Conservation (phyloP, 92 coral and sea anemone species). For the Isaurus tuberculatus region DNA sequence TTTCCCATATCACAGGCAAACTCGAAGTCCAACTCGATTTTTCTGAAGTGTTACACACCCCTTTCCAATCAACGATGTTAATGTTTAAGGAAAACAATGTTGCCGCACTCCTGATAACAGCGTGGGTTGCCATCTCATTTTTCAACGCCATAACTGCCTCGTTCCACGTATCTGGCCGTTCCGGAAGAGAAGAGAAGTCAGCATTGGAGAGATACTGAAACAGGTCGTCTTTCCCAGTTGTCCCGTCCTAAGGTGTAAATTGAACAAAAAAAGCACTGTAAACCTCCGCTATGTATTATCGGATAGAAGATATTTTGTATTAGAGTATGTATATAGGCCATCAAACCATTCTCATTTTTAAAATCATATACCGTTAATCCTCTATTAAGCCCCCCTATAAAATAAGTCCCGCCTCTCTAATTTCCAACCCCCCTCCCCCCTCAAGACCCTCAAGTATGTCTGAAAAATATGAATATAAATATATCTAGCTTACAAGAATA, state of each 20-base stretch:
- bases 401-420: not conserved
- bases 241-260: slow-evolving; percentile 33
- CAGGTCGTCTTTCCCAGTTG: slow-evolving; percentile 45
- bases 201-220: slow-evolving; percentile 49
- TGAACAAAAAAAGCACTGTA: not conserved
- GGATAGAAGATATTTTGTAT: not conserved
- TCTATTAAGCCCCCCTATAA: not conserved
- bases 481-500: not conserved
- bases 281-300: slow-evolving; percentile 2
- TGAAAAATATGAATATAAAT: not conserved
- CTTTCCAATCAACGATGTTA: slow-evolving; percentile 64
- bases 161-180: slow-evolving; percentile 63
- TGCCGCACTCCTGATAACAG: slow-evolving; percentile 62
- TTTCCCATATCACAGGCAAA: not conserved
- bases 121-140: slow-evolving; percentile 68
- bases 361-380: not conserved
- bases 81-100: slow-evolving; percentile 54
- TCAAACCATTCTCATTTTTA: not conserved
- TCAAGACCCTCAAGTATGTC: not conserved
- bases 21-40: slow-evolving; percentile 2
- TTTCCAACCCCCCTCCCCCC: not conserved
- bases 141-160: slow-evolving; percentile 57
- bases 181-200: slow-evolving; percentile 41
- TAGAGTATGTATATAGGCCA: not conserved
- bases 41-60: slow-evolving; percentile 45